phyloP scores from a whole-genome alignment of 2,888 invertebrate genomes.

The Bellardia pandia region DNA sequence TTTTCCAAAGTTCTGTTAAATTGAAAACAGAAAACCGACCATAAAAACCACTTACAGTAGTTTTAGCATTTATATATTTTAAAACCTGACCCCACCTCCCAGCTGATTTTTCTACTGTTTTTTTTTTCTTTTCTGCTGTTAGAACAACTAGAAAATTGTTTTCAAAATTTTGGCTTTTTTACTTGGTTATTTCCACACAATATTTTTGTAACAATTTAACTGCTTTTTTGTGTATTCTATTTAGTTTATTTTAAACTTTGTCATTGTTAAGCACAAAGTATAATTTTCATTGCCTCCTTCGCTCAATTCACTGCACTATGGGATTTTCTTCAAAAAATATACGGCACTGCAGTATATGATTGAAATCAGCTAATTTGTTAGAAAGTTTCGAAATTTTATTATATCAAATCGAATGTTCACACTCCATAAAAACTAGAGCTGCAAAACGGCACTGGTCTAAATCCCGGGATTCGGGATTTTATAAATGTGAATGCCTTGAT shows the following conservation, averaged over 20 bases:
- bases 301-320: not conserved
- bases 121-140: not conserved
- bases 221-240: not conserved
- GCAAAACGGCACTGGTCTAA: too few species aligned
- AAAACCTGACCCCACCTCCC: not conserved
- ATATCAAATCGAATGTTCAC: too few species aligned
- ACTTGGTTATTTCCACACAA: slow-evolving; percentile 49
- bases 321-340: not conserved
- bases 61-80: slow-evolving; percentile 10
- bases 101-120: not conserved
- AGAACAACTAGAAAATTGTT: slow-evolving; percentile 40
- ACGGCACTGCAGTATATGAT: too few species aligned
- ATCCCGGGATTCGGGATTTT: too few species aligned
- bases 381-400: too few species aligned
- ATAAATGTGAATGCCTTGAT: too few species aligned
- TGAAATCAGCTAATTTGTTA: too few species aligned
- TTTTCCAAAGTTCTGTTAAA: slow-evolving; percentile 24
- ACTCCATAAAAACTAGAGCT: too few species aligned
- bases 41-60: slow-evolving; percentile 38
- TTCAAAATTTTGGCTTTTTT: slow-evolving; percentile 38
- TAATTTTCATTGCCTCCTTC: slow-evolving; percentile 26
- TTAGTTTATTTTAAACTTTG: slow-evolving; percentile 45
- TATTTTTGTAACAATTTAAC: slow-evolving; percentile 54
- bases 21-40: slow-evolving; percentile 26
- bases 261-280: slow-evolving; percentile 39